A percentile compares a stretch with the other conserved stretches of the same genome.
Evolutionary conservation across 2,113 vertebrate species (phyloP).

Genomic region (Ameiurus melas): DNA sequence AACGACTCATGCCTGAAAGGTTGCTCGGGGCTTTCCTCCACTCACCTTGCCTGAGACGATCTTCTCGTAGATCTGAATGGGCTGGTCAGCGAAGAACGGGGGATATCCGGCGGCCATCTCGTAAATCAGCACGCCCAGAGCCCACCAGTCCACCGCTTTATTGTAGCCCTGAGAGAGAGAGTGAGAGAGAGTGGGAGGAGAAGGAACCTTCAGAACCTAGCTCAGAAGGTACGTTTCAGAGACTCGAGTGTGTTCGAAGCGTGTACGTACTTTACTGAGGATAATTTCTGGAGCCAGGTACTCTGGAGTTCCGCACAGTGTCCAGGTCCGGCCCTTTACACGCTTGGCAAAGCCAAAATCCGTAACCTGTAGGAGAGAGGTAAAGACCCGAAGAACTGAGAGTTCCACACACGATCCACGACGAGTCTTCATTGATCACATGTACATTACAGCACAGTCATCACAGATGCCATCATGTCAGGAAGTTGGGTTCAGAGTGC

Average conservation of each 20-base stretch:
- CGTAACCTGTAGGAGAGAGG: conserved; percentile 78
- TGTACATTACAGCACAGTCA: no score
- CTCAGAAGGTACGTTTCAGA: background rate
- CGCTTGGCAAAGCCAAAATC: conserved; percentile 95
- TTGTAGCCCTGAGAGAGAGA: conserved; percentile 83
- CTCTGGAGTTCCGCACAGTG: conserved; percentile 89
- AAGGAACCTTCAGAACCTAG: background rate
- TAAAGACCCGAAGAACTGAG: background rate
- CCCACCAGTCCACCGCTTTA: conserved; percentile 97
- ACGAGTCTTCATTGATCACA: no score
- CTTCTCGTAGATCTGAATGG: conserved; percentile 96
- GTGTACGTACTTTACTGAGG: conserved; percentile 82
- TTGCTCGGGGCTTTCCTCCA: background rate
- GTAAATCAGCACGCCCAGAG: conserved; percentile 90
- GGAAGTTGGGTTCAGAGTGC: no score
- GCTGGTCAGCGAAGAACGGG: conserved; percentile 93
- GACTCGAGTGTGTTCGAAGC: background rate
- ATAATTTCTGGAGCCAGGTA: conserved; percentile 93
- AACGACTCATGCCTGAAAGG: background rate
- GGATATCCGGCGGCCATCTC: conserved; percentile 95
- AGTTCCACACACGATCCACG: no score
- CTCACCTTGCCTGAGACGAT: conserved; percentile 93
- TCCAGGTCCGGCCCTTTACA: conserved; percentile 93
- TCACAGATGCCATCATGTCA: no score
- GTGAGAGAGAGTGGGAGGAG: background rate